A percentile compares a stretch with the other conserved stretches of the same genome.
These are phyloP conservation scores for Chascanopsetta lugubris DNA, from an alignment of 2,113 vertebrate genomes.

Conservation along the genomic window DNA sequence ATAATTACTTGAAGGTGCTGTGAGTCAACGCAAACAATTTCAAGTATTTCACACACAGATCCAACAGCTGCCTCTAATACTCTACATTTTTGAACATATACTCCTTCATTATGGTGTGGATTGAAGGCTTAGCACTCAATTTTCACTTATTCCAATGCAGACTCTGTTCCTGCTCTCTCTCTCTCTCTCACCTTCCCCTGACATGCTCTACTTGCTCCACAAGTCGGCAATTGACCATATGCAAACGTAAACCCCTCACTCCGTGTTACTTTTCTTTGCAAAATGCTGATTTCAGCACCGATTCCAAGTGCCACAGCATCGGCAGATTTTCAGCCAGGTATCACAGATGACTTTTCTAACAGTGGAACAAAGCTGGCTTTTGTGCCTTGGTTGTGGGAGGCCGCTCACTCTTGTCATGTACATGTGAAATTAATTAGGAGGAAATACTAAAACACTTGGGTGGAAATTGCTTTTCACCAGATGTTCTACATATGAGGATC, in stretches of 20 bases:
- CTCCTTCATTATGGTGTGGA: slow-evolving; percentile 57
- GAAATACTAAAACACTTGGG: slow-evolving; percentile 87
- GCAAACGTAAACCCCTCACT: slow-evolving; percentile 50
- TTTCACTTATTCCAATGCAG: slow-evolving; percentile 45
- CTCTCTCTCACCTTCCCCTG: slow-evolving; percentile 33
- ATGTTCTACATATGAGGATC: slow-evolving; percentile 84
- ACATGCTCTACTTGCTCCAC: slow-evolving; percentile 36
- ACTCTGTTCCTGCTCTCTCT: slow-evolving; percentile 35
- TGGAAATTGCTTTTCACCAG: slow-evolving; percentile 87
- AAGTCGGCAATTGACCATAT: slow-evolving; percentile 40
- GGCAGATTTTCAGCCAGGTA: slow-evolving; percentile 61
- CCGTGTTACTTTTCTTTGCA: slow-evolving; percentile 53
- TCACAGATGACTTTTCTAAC: slow-evolving; percentile 73
- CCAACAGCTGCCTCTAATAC: slow-evolving; percentile 47
- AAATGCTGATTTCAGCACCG: slow-evolving; percentile 64
- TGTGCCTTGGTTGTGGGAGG: slow-evolving; percentile 81
- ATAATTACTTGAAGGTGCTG: slow-evolving; percentile 11
- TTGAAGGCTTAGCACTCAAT: slow-evolving; percentile 44
- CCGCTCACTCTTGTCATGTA: slow-evolving; percentile 82
- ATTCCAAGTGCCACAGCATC: slow-evolving; percentile 53
- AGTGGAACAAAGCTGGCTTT: slow-evolving; percentile 83
- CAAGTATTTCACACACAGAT: slow-evolving; percentile 29
- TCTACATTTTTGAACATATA: slow-evolving; percentile 39
- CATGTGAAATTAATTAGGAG: slow-evolving; percentile 88
- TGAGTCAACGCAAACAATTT: slow-evolving; percentile 28